phyloP scores from a whole-genome alignment of 2,797 vertebrate species.

The Ctenopoma multispine region DNA sequence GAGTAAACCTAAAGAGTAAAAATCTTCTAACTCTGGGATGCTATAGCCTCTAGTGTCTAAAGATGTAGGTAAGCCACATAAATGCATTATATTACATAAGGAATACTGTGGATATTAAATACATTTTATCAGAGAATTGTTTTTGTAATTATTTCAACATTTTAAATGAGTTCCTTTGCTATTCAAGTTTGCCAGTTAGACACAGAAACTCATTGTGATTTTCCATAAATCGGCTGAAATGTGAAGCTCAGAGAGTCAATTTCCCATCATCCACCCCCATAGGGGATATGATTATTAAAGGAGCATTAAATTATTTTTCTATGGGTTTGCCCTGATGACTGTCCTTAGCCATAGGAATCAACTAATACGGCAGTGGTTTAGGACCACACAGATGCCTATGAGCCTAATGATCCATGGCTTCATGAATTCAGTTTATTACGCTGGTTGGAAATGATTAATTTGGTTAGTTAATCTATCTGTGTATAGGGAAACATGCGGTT shows the following conservation, averaged over 20 bases:
- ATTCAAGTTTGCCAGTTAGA: background rate
- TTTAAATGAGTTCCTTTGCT: background rate
- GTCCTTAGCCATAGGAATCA: background rate
- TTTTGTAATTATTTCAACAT: too few relatives aligned
- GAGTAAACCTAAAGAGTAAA: too few relatives aligned
- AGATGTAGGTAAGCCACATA: too few relatives aligned
- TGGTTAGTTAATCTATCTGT: background rate
- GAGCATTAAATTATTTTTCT: conserved; percentile 24
- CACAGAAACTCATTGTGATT: background rate
- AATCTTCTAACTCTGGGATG: too few relatives aligned
- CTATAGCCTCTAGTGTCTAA: too few relatives aligned
- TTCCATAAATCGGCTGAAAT: background rate
- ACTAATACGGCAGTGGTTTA: background rate
- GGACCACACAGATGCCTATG: background rate
- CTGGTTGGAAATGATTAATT: background rate
- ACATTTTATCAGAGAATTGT: too few relatives aligned
- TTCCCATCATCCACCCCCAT: conserved; percentile 2
- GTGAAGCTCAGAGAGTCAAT: background rate
- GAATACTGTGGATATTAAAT: too few relatives aligned
- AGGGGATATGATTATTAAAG: conserved; percentile 17
- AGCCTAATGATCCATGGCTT: background rate
- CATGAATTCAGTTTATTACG: background rate
- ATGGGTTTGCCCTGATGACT: background rate
- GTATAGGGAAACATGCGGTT: background rate
- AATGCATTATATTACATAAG: too few relatives aligned